Evolutionary conservation across 2,113 vertebrate genomes (phyloP), one percentile per base, ranked within the genome.

Genomic region (Stigmatopora nigra): DNA sequence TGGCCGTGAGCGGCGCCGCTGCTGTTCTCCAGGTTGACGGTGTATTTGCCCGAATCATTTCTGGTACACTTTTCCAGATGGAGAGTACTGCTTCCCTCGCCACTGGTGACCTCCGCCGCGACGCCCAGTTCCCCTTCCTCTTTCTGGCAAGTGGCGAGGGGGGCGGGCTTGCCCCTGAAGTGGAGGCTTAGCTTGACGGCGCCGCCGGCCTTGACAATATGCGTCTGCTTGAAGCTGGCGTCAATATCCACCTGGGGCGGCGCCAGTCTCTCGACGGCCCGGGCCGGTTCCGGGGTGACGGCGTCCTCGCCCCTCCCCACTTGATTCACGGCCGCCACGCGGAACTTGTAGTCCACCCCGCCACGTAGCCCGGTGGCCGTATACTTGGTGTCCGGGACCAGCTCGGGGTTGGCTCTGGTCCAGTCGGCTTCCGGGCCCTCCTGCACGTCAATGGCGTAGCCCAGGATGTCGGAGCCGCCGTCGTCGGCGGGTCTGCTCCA

Each of bases 401-500:
- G 89, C 77, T 96, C 93, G 44, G 88, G 86, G 65, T 97, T 98
- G 35, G 94, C 91, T 86, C 96, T 94, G 61, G 91, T 91, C 96
- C 96, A 98, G 73, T 93, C 86, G 67, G 63, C 48, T 0, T 63
- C 82, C 9, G 77, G 56, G 70, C 68, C 82, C 64, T 82, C 82
- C 4, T 70, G 68, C 92, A 94, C 95, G 82, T 99, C 97, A 78
- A 99, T 90, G 44, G 98, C 91, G 80, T 99, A 99, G 14, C 97
- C 97, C 75, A 94, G 91, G 71, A 99, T 91, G 76, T 95, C 93
- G 90, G 93, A 87, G 61, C 97, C 97, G 17, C 97, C 97, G 60
- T 98, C 95, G 64, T 94, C 96, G n/a, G 89, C 92, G 71, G 97
- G 96, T 70, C 65, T 93, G 77, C 92, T 92, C 97, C 97, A 99